Conservation (phyloP, 2,113 vertebrate genomes). For the Orycteropus afer region DNA sequence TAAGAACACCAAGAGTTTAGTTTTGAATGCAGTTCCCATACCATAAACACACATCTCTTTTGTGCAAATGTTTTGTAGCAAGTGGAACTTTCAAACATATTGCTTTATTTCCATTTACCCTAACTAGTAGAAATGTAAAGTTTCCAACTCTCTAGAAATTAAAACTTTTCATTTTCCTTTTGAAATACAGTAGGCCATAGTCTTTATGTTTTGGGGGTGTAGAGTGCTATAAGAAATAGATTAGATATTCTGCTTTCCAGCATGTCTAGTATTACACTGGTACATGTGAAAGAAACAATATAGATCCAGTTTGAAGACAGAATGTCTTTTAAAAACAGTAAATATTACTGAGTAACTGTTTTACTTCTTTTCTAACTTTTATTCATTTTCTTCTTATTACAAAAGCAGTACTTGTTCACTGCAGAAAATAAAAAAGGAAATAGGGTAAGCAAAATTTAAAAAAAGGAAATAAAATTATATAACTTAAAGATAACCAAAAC, state of each 20-base stretch:
- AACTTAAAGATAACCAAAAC: background rate
- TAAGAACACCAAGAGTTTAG: background rate
- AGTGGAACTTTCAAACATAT: constrained; percentile 18
- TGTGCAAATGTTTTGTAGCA: background rate
- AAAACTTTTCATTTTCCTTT: background rate
- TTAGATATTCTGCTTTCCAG: background rate
- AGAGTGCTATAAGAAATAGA: background rate
- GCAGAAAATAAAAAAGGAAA: background rate
- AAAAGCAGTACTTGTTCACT: constrained; percentile 40
- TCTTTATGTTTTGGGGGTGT: background rate
- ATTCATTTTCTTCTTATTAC: constrained; percentile 15
- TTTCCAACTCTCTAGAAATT: constrained; percentile 54
- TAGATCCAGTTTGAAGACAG: background rate
- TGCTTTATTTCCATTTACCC: background rate
- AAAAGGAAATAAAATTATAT: background rate
- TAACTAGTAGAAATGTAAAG: background rate
- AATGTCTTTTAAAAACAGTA: constrained; percentile 1
- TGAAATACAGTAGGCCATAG: background rate
- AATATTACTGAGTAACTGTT: constrained; percentile 39
- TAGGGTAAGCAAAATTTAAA: background rate
- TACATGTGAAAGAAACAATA: background rate
- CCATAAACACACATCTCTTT: background rate
- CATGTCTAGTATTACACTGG: background rate
- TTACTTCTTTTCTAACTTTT: constrained; percentile 33
- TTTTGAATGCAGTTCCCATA: background rate